A percentile compares a stretch with the other conserved stretches of the same genome.
These are phyloP conservation scores for Delphinus delphis DNA, from an alignment of 2,113 vertebrate genomes.

Conservation along the genomic window DNA sequence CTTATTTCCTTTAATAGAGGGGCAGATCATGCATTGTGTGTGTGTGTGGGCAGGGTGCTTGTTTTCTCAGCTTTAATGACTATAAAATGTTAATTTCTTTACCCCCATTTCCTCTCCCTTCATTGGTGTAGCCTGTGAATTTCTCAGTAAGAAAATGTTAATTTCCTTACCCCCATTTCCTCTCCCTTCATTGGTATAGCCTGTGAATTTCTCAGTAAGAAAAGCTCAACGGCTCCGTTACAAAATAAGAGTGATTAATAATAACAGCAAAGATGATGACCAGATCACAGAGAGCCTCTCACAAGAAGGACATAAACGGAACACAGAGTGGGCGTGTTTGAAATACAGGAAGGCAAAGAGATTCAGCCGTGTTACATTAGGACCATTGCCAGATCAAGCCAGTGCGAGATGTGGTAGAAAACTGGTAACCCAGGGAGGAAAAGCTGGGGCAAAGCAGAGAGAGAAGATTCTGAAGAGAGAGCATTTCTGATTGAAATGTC, in stretches of 20 bases:
- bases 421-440: rapidly evolving
- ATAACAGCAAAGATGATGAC: not conserved
- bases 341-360: not conserved
- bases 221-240: not conserved
- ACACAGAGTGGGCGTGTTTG: rapidly evolving
- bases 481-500: not conserved
- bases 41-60: too few species aligned
- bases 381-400: not conserved
- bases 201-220: not conserved
- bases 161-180: rapidly evolving
- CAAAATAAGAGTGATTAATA: too few species aligned
- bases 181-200: too few species aligned
- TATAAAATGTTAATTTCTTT: not conserved
- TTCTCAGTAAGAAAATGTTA: not conserved
- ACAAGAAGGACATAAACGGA: too few species aligned
- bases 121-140: too few species aligned
- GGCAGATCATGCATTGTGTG: too few species aligned
- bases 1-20: not conserved
- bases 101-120: too few species aligned
- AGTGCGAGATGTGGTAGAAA: not conserved
- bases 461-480: not conserved
- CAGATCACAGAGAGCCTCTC: not conserved
- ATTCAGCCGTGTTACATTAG: too few species aligned
- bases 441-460: not conserved
- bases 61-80: not conserved